phyloP scores from a whole-genome alignment of 2,797 vertebrate species.

The Gymnocypris eckloni region DNA sequence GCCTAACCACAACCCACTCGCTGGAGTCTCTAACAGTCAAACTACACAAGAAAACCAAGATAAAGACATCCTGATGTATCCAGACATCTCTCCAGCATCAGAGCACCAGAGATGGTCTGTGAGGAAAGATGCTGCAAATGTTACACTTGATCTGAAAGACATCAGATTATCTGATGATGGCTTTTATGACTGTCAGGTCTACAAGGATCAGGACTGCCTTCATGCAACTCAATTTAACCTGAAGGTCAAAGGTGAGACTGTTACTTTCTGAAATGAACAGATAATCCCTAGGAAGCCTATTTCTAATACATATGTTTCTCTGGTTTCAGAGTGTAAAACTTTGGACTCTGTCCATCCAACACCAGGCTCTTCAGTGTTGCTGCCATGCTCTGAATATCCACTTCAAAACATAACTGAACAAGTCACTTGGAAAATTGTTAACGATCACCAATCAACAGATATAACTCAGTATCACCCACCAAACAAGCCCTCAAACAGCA shows the following conservation, averaged over 20 bases:
- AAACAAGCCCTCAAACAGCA: neutral
- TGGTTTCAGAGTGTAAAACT: neutral
- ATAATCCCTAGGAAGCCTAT: neutral
- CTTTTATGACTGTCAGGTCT: too few relatives aligned
- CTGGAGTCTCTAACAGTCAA: too few relatives aligned
- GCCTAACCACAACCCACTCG: neutral
- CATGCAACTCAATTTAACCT: too few relatives aligned
- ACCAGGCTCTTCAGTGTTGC: neutral
- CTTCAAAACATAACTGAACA: neutral
- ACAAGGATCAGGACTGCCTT: too few relatives aligned
- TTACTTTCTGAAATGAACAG: neutral
- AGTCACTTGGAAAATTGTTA: slow-evolving; percentile 14
- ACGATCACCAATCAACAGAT: neutral
- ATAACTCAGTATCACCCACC: neutral
- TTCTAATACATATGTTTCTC: too few relatives aligned
- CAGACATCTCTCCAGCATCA: neutral
- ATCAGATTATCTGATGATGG: too few relatives aligned
- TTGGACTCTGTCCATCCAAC: neutral
- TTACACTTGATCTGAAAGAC: too few relatives aligned
- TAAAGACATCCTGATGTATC: neutral
- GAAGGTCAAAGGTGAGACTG: too few relatives aligned
- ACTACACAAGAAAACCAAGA: neutral
- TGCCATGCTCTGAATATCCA: slow-evolving; percentile 37
- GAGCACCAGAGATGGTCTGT: too few relatives aligned
- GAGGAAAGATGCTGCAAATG: too few relatives aligned